A percentile compares a stretch with the other conserved stretches of the same genome.
These are phyloP conservation scores for Octonoba sinensis DNA, from an alignment of 2,888 invertebrate genomes.

Conservation along the genomic window DNA sequence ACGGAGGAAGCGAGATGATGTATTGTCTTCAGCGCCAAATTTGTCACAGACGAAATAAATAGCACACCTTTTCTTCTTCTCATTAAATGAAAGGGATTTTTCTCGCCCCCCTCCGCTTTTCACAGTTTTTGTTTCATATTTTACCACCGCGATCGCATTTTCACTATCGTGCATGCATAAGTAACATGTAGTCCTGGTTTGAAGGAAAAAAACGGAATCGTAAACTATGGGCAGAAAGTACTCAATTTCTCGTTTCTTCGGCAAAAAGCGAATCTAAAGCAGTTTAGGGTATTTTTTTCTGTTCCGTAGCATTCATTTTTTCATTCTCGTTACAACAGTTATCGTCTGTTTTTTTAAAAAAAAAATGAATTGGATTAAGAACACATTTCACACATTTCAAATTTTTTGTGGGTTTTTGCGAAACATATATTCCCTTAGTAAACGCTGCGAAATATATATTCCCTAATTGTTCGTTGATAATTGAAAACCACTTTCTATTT, in stretches of 20 bases:
- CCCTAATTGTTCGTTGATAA: too few relatives aligned
- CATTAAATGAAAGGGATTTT: constrained; percentile 33
- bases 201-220: neutral
- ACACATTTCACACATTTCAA: too few relatives aligned
- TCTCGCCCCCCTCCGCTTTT: neutral
- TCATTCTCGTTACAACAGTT: neutral
- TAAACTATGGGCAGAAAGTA: constrained; percentile 26
- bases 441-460: too few relatives aligned
- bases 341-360: too few relatives aligned
- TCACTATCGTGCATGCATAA: neutral
- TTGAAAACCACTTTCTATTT: too few relatives aligned
- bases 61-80: constrained; percentile 25
- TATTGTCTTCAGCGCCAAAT: constrained; percentile 47
- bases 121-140: neutral
- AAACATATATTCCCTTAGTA: too few relatives aligned
- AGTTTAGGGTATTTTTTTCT: constrained; percentile 10
- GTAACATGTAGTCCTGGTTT: neutral
- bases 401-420: too few relatives aligned
- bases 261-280: constrained; percentile 23
- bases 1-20: constrained; percentile 42
- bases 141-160: too few relatives aligned
- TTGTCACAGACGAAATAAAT: constrained; percentile 48
- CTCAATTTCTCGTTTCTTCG: constrained; percentile 30
- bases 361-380: too few relatives aligned
- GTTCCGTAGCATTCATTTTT: neutral